Evolutionary conservation across 1,140 invertebrate genomes (phyloP), one percentile per base, ranked within the genome.

Genomic region (Oncopodura yosiiana): DNA sequence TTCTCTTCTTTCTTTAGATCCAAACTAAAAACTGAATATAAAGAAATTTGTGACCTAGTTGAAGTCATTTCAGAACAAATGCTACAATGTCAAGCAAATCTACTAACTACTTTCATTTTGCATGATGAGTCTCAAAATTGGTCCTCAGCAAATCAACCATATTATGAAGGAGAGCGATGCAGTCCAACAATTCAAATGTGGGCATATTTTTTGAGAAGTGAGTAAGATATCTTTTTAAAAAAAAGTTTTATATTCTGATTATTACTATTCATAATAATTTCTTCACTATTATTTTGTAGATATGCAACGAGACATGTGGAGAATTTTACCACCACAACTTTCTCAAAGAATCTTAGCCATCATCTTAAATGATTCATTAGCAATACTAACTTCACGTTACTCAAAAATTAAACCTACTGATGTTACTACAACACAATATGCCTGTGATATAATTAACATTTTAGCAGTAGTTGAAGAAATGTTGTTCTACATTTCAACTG

Each of bases 161-260:
- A 78, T 64, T 81, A 72, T 60, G 82, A 84, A 67, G 79, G 75
- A 8, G 81, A 85, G 62, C 69, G 81, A 26, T 83, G 81, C 2
- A 84, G 84, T 1, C 84, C 83, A 38, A 78, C 80, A 3, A 75
- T 87, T 42, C 84, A 86, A 68, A 87, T 86, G 77, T 88, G 85
- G 85, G 83, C 83, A 81, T 72, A 86, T 3, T 87, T 87, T 64
- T 84, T 89, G 80, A 77, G 84, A 73, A 82, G 84, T 81, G 67
- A 63, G 27, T 36, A 29, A 19, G 30, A 34, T 34, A n/a, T 34
- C 30, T 34, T 34, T 34, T 34, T 34, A 34, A 34, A 34, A 34
- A 9, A 9, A 34, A 34, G 30, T 34, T n/a, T n/a, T n/a, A n/a
- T n/a, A n/a, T n/a, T n/a, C n/a, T n/a, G n/a, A n/a, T n/a, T n/a